Evolutionary conservation across 2,113 vertebrate genomes (phyloP).

Genomic region (Noctilio leporinus): DNA sequence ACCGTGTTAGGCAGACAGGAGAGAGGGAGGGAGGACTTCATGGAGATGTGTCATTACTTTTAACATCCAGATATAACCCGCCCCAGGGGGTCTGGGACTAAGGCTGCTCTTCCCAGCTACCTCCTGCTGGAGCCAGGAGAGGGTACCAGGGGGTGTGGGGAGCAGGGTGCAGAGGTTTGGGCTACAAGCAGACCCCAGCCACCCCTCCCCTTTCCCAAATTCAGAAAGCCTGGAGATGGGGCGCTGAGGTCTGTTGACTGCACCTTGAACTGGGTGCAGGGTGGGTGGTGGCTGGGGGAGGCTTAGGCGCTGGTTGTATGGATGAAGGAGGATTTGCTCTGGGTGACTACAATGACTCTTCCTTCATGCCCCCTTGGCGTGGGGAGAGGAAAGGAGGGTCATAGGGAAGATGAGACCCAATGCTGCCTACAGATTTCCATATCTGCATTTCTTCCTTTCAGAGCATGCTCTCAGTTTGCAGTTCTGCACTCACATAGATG

Average conservation of each 20-base stretch:
- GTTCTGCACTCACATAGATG: rapidly evolving
- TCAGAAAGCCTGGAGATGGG: neutral
- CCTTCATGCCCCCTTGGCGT: neutral
- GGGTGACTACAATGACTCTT: neutral
- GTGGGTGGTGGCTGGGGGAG: neutral
- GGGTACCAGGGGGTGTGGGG: neutral
- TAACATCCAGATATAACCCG: constrained; percentile 68
- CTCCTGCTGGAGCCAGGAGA: constrained; percentile 1
- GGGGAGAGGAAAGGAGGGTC: neutral
- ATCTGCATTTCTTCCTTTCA: neutral
- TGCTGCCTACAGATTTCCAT: rapidly evolving
- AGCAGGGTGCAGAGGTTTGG: neutral
- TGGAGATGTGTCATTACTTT: constrained; percentile 63
- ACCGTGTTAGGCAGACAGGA: constrained; percentile 14
- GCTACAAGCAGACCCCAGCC: neutral
- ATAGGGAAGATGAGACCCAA: neutral
- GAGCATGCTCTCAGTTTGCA: neutral
- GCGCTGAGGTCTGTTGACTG: neutral
- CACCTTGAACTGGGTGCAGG: neutral
- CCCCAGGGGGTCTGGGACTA: constrained; percentile 52
- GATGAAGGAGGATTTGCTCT: neutral
- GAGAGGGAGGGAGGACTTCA: neutral
- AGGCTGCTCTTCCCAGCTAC: constrained; percentile 38
- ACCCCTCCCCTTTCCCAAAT: neutral
- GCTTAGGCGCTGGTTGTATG: neutral